Conservation (phyloP, 2,113 vertebrate species). For the Semnornis frantzii region DNA sequence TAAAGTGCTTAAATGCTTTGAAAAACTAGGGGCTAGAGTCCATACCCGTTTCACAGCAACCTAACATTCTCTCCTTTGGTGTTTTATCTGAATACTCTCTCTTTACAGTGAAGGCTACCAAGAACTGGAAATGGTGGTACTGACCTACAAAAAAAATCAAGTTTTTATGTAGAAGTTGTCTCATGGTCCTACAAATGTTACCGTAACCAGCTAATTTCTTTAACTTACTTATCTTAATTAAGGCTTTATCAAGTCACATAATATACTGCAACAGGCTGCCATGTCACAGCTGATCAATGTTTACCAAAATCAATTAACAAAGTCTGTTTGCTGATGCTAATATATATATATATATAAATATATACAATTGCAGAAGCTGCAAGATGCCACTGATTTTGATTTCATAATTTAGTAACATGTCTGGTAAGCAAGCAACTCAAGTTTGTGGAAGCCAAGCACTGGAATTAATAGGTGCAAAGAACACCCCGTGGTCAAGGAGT, state of each 20-base stretch:
- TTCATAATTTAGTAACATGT: background rate
- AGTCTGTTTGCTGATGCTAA: background rate
- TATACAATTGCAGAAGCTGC: background rate
- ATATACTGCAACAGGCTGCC: background rate
- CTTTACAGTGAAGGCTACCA: background rate
- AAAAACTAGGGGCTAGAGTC: background rate
- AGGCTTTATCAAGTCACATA: background rate
- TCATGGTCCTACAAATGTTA: background rate
- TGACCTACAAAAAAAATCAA: background rate
- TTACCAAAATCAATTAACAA: background rate
- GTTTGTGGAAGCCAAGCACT: background rate
- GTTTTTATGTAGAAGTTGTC: too few species aligned
- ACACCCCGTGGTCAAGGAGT: background rate
- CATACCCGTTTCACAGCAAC: background rate
- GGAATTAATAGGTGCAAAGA: background rate
- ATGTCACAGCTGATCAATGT: background rate
- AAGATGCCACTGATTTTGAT: background rate
- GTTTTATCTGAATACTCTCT: background rate
- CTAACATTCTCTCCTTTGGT: background rate
- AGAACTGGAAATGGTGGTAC: background rate
- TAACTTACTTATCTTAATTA: background rate
- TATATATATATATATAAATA: background rate
- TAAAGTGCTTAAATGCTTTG: slow-evolving; percentile 30
- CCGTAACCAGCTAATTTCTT: background rate
- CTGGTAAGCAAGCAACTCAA: background rate